Conservation (phyloP, 2,888 invertebrate species). For the Cheilosia impressa region DNA sequence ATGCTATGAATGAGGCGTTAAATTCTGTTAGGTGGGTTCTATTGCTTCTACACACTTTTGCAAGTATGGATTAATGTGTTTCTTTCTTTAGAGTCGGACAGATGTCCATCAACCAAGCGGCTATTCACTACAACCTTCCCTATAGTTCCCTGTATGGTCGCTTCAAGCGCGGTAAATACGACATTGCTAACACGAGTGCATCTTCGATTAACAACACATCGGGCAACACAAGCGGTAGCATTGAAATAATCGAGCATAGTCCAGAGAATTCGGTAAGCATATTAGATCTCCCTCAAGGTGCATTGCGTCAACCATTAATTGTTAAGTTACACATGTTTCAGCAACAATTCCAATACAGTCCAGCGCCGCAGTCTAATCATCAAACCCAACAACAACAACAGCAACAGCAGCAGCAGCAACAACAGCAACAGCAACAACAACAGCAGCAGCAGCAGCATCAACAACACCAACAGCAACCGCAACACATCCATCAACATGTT, state of each 20-base stretch:
- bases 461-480: constrained; percentile 75
- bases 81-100: constrained; percentile 89
- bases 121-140: constrained; percentile 95
- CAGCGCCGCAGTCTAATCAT: constrained; percentile 77
- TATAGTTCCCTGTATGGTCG: constrained; percentile 95
- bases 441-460: constrained; percentile 76
- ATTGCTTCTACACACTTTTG: not conserved
- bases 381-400: constrained; percentile 81
- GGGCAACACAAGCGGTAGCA: constrained; percentile 82
- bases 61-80: not conserved
- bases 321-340: constrained; percentile 83
- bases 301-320: constrained; percentile 80
- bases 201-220: constrained; percentile 81
- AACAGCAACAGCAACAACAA: constrained; percentile 77
- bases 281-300: constrained; percentile 49
- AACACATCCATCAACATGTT: constrained; percentile 82
- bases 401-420: constrained; percentile 80
- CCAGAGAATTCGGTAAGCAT: constrained; percentile 83
- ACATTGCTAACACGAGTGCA: constrained; percentile 83
- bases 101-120: constrained; percentile 97
- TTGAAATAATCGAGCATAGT: constrained; percentile 84
- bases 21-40: constrained; percentile 91
- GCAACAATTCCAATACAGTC: constrained; percentile 84
- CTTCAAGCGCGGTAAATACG: constrained; percentile 94
- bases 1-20: constrained; percentile 95